These are phyloP conservation scores for Nephrotoma guestfalica DNA, from an alignment of 2,888 invertebrate species.

Conservation along the genomic window DNA sequence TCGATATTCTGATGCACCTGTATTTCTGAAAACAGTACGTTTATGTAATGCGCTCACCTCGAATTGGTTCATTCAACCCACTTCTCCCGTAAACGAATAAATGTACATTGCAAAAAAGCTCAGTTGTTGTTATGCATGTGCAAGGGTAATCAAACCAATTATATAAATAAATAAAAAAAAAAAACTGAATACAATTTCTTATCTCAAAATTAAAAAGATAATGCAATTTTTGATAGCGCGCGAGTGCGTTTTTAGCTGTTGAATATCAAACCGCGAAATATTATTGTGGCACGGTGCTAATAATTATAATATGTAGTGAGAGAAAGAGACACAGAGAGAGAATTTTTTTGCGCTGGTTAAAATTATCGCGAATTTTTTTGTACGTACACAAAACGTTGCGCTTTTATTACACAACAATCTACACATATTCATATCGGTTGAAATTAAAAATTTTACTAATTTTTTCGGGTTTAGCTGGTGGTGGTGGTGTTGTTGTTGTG, in stretches of 20 bases:
- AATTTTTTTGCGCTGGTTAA: neutral
- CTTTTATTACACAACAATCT: neutral
- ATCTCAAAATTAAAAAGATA: neutral
- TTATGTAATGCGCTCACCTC: neutral
- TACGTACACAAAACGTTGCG: neutral
- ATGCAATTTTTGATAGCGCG: neutral
- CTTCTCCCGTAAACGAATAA: neutral
- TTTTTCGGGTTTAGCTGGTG: neutral
- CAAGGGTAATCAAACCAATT: neutral
- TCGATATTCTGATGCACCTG: no score
- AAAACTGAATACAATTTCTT: neutral
- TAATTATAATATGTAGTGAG: neutral
- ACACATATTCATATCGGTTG: neutral
- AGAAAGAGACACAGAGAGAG: neutral
- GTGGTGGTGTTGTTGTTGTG: neutral
- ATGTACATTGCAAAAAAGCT: neutral
- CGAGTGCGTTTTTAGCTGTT: neutral
- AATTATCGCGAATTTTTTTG: neutral
- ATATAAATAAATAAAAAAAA: neutral
- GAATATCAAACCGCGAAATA: neutral
- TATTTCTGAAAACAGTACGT: no score
- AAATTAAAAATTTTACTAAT: neutral
- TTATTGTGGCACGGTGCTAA: neutral
- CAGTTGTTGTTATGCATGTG: neutral
- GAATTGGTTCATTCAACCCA: neutral